A percentile compares a stretch with the other conserved stretches of the same genome.
phyloP scores from a whole-genome alignment of 2,888 invertebrate species.

The Lymantria dispar region DNA sequence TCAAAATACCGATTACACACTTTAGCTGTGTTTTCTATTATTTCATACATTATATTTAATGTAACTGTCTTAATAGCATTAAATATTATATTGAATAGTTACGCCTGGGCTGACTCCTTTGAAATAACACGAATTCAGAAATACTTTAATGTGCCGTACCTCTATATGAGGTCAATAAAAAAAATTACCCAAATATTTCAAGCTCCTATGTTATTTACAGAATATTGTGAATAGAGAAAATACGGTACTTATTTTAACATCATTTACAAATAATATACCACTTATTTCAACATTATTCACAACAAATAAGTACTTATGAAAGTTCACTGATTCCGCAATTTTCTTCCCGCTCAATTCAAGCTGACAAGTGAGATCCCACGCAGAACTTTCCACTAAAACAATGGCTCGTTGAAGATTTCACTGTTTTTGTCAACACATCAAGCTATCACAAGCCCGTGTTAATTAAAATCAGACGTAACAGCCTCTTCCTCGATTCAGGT shows the following conservation, averaged over 20 bases:
- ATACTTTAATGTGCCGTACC: not conserved
- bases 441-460: slow-evolving; percentile 47
- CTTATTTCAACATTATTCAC: slow-evolving; percentile 19
- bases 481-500: slow-evolving; percentile 55
- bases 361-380: slow-evolving; percentile 58
- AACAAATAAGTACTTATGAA: slow-evolving; percentile 37
- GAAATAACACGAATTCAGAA: no score
- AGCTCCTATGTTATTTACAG: no score
- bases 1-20: slow-evolving; percentile 20
- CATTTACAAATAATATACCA: slow-evolving; percentile 4
- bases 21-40: slow-evolving; percentile 1
- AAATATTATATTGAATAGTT: no score
- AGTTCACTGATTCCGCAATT: slow-evolving; percentile 61
- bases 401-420: slow-evolving; percentile 73
- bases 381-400: slow-evolving; percentile 70
- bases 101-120: no score
- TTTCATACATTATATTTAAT: no score
- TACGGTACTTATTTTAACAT: not conserved
- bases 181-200: slow-evolving; percentile 9
- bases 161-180: not conserved
- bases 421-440: slow-evolving; percentile 73
- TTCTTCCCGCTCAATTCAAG: slow-evolving; percentile 52
- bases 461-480: slow-evolving; percentile 60
- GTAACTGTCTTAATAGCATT: no score
- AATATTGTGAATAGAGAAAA: not conserved